These are phyloP conservation scores for Eueremaeus valkanovi DNA, from an alignment of 2,888 invertebrate genomes.

Conservation along the genomic window DNA sequence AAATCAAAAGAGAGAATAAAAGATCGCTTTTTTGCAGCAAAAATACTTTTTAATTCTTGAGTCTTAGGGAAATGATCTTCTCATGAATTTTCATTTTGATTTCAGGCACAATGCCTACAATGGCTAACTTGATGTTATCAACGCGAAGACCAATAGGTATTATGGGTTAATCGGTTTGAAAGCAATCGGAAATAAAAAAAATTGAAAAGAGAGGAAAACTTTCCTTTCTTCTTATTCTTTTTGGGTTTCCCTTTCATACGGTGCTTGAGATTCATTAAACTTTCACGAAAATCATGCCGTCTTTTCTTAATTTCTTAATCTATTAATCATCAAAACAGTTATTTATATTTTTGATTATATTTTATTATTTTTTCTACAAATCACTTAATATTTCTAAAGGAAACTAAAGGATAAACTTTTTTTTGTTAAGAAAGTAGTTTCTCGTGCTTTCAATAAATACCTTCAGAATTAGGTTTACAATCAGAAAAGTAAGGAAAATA, in stretches of 20 bases:
- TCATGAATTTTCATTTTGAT: conserved; percentile 12
- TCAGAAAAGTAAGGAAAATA: not conserved
- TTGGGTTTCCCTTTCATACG: not conserved
- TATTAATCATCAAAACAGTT: conserved; percentile 5
- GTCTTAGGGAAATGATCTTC: not conserved
- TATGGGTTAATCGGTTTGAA: conserved; percentile 21
- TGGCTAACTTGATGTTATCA: conserved; percentile 73
- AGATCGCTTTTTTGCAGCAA: not conserved
- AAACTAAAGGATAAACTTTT: too few species aligned
- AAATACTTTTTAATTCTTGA: not conserved
- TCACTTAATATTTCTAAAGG: not conserved
- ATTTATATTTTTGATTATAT: conserved; percentile 21
- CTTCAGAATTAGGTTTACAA: not conserved
- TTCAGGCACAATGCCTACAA: conserved; percentile 72
- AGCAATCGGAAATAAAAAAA: not conserved
- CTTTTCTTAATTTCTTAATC: conserved; percentile 4
- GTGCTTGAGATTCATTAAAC: not conserved
- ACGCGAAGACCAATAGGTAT: conserved; percentile 66
- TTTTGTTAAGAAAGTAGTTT: not conserved
- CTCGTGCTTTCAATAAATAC: not conserved
- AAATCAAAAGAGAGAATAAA: too few species aligned
- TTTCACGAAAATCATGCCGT: conserved; percentile 22
- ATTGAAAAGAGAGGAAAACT: not conserved
- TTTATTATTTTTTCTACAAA: conserved; percentile 7
- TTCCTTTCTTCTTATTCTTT: not conserved